These are phyloP conservation scores for Drosophila borealis DNA, from an alignment of 2,888 invertebrate species.

Conservation along the genomic window DNA sequence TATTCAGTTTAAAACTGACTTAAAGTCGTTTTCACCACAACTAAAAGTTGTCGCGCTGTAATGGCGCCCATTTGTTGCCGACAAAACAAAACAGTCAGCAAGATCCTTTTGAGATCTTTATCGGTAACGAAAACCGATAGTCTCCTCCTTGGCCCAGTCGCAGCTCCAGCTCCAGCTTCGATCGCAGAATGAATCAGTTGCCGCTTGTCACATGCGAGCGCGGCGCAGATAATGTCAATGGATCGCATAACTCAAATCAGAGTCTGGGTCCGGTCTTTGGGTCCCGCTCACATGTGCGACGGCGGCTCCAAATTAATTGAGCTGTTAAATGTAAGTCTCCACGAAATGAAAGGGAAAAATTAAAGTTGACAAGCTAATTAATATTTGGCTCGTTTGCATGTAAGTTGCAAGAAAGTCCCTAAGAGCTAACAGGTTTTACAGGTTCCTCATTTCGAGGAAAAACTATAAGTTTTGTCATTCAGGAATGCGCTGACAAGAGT, in stretches of 20 bases:
- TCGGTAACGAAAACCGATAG: slow-evolving; percentile 73
- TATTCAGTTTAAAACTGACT: slow-evolving; percentile 82
- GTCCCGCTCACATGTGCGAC: slow-evolving; percentile 41
- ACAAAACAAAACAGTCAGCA: slow-evolving; percentile 73
- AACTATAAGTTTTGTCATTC: neutral
- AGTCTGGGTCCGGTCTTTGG: slow-evolving; percentile 38
- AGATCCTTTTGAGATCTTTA: slow-evolving; percentile 84
- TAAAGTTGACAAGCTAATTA: slow-evolving; percentile 78
- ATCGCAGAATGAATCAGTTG: slow-evolving; percentile 72
- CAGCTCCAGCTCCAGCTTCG: slow-evolving; percentile 9
- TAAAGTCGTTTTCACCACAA: slow-evolving; percentile 84
- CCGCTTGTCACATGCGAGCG: slow-evolving; percentile 70
- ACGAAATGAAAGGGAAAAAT: slow-evolving; percentile 82
- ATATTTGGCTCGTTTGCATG: slow-evolving; percentile 78
- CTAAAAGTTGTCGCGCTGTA: slow-evolving; percentile 83
- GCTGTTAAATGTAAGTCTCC: slow-evolving; percentile 79
- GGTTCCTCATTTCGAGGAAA: slow-evolving; percentile 40
- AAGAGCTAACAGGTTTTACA: slow-evolving; percentile 59
- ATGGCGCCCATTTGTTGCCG: slow-evolving; percentile 80
- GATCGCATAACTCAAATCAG: slow-evolving; percentile 74
- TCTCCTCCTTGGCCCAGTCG: slow-evolving; percentile 34
- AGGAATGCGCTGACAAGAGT: neutral
- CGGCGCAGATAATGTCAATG: slow-evolving; percentile 76
- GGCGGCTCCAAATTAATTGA: slow-evolving; percentile 72
- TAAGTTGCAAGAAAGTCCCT: slow-evolving; percentile 38